These are phyloP conservation scores for Terrapene triunguis DNA, from an alignment of 2,113 vertebrate genomes.

Conservation along the genomic window DNA sequence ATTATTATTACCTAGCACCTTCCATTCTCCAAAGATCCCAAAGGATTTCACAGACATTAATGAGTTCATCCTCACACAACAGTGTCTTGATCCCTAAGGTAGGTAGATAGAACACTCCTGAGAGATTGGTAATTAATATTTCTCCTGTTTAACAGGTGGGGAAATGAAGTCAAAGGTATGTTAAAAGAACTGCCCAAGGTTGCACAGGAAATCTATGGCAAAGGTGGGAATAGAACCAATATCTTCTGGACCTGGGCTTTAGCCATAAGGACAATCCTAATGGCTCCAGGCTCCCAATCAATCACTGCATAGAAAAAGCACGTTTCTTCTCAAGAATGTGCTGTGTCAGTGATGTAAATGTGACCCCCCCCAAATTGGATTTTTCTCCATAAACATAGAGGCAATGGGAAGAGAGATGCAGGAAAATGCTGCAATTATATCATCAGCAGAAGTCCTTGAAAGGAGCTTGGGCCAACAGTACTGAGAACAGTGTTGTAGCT, in stretches of 20 bases:
- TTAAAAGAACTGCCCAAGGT: background rate
- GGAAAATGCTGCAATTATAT: background rate
- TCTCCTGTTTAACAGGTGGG: background rate
- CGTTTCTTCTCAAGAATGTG: background rate
- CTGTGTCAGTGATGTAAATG: background rate
- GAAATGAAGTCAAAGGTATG: background rate
- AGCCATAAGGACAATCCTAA: background rate
- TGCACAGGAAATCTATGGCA: fast-evolving
- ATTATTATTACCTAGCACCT: background rate
- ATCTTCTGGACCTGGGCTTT: background rate
- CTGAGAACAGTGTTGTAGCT: background rate
- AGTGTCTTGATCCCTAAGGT: background rate
- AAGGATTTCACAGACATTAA: background rate
- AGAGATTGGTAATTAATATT: background rate
- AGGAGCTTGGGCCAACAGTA: background rate
- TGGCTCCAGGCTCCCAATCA: background rate
- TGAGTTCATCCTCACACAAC: background rate
- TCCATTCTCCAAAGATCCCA: background rate
- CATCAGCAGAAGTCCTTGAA: constrained; percentile 11
- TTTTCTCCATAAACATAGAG: background rate
- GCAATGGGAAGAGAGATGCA: background rate
- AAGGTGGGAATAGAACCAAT: background rate
- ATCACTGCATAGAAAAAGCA: background rate
- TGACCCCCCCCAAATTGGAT: background rate
- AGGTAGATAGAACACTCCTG: background rate